These are phyloP conservation scores for Apus apus DNA, from an alignment of 2,113 vertebrate species.

Conservation along the genomic window DNA sequence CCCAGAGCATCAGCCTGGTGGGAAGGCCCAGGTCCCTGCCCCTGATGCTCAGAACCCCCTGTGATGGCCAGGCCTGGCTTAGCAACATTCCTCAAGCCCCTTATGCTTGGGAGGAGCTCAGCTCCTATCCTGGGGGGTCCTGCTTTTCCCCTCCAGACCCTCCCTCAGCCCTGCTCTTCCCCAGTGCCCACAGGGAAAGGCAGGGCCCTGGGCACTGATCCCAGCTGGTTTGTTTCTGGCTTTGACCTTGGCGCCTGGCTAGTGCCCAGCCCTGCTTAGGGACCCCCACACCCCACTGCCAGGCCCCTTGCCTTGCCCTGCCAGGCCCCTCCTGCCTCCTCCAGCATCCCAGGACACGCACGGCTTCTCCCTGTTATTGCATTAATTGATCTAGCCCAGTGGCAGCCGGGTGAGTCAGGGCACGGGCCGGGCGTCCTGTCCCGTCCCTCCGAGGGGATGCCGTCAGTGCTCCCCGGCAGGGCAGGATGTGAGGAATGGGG, in stretches of 20 bases:
- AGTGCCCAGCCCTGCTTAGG: neutral
- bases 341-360: neutral
- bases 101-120: neutral
- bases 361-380: neutral
- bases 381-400: neutral
- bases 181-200: neutral
- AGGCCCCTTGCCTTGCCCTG: neutral
- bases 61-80: neutral
- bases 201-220: neutral
- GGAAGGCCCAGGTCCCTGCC: neutral
- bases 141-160: no score
- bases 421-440: neutral
- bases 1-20: neutral
- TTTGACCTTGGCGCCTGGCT: neutral
- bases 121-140: no score
- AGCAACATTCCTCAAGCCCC: neutral
- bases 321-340: neutral
- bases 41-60: no score
- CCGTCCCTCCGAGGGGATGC: conserved; percentile 30
- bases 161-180: neutral
- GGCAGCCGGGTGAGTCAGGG: neutral
- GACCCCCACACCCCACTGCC: neutral
- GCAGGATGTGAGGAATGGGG: conserved; percentile 57
- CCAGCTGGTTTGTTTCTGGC: neutral
- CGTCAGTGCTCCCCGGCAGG: neutral